phyloP scores from a whole-genome alignment of 1,140 invertebrate species.

The Ericerus pela region DNA sequence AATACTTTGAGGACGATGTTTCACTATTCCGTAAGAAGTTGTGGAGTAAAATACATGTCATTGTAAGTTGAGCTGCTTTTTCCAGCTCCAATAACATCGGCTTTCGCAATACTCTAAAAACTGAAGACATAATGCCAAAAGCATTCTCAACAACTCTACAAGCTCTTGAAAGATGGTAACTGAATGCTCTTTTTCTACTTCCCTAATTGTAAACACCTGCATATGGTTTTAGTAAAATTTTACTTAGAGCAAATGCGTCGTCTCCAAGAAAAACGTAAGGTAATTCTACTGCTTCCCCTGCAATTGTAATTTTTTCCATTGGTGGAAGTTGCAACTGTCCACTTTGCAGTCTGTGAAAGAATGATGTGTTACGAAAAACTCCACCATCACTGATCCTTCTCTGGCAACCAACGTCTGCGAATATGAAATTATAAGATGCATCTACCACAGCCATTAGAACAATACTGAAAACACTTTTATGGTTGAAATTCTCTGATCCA shows the following conservation, averaged over 20 bases:
- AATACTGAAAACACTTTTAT: constrained; percentile 27
- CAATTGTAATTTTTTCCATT: too few relatives aligned
- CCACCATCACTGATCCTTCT: constrained; percentile 29
- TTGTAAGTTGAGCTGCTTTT: constrained; percentile 23
- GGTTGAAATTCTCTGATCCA: constrained; percentile 18
- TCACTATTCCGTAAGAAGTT: background rate
- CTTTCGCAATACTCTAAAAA: constrained; percentile 31
- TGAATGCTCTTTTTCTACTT: constrained; percentile 28
- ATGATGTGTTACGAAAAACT: constrained; percentile 23
- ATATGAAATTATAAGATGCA: constrained; percentile 26
- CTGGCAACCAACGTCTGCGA: constrained; percentile 19
- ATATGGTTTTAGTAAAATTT: constrained; percentile 34
- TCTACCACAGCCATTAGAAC: constrained; percentile 36
- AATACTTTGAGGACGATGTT: background rate
- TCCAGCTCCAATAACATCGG: constrained; percentile 26
- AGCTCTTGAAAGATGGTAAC: constrained; percentile 24
- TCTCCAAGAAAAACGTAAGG: constrained; percentile 34
- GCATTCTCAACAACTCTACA: constrained; percentile 19
- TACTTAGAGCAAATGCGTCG: constrained; percentile 34
- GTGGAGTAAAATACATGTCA: constrained; percentile 21
- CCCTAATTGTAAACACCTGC: constrained; percentile 22
- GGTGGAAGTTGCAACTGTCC: too few relatives aligned
- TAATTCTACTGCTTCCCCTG: too few relatives aligned
- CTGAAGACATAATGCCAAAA: constrained; percentile 30
- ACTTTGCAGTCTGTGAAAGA: constrained; percentile 2